Percentiles rank a stretch among this genome's conserved stretches.
Conservation (phyloP, 2,888 invertebrate genomes). For the Ophioninae sp. region DNA sequence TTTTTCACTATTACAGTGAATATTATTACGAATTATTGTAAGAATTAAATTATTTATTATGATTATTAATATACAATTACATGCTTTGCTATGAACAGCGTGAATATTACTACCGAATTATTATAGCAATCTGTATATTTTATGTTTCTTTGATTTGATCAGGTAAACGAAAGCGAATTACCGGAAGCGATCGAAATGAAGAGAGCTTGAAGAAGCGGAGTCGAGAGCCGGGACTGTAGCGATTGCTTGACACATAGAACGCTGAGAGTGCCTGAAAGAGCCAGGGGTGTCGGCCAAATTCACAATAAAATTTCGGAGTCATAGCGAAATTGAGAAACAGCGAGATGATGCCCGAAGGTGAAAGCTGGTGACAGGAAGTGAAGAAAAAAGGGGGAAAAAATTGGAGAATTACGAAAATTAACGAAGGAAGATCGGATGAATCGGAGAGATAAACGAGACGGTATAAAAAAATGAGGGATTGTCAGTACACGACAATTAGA, state of each 20-base stretch:
- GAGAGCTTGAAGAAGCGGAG: constrained; percentile 72
- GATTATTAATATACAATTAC: no score
- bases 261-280: constrained; percentile 58
- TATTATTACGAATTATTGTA: no score
- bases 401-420: constrained; percentile 26
- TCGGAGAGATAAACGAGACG: constrained; percentile 27
- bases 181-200: constrained; percentile 70
- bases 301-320: constrained; percentile 39
- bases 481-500: constrained; percentile 10
- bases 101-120: neutral
- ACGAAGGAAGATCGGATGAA: constrained; percentile 12
- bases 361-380: constrained; percentile 17
- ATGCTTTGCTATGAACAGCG: no score
- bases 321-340: constrained; percentile 22
- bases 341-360: constrained; percentile 41
- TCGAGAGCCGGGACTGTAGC: constrained; percentile 76
- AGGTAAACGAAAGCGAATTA: constrained; percentile 70
- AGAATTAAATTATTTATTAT: no score
- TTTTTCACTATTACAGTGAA: no score
- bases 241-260: constrained; percentile 61
- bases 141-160: neutral
- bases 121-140: neutral
- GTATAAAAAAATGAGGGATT: constrained; percentile 4
- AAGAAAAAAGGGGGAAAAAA: constrained; percentile 21
- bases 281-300: constrained; percentile 58